Evolutionary conservation across 2,113 vertebrate genomes (phyloP).

Genomic region (Cisticola juncidis): DNA sequence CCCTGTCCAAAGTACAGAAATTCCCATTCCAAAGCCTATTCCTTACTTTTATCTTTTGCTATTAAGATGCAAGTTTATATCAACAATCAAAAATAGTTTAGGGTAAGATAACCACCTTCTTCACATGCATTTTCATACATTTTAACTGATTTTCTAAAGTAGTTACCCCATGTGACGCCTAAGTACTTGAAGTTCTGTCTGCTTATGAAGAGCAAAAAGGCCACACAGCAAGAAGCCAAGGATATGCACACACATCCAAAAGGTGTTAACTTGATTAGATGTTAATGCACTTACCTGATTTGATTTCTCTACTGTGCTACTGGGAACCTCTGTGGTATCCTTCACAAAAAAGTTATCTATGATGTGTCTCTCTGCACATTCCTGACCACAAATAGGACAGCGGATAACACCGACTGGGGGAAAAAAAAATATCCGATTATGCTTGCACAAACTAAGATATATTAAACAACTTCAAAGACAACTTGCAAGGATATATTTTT

Average conservation of each 20-base stretch:
- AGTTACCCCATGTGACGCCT: background rate
- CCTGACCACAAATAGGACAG: conserved; percentile 94
- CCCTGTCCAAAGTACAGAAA: background rate
- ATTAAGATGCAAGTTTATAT: background rate
- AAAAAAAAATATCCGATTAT: conserved; percentile 8
- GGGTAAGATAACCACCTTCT: background rate
- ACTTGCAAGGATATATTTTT: background rate
- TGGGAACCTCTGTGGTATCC: conserved; percentile 95
- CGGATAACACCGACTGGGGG: conserved; percentile 86
- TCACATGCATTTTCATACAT: background rate
- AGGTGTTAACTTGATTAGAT: background rate
- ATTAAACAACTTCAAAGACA: conserved; percentile 21
- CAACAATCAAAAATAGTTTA: background rate
- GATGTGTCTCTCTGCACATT: conserved; percentile 94
- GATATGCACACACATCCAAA: background rate
- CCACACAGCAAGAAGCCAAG: conserved; percentile 2
- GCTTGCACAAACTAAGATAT: background rate
- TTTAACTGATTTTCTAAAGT: background rate
- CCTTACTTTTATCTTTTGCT: background rate
- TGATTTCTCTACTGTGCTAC: conserved; percentile 97
- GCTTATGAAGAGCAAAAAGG: background rate
- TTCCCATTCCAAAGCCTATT: background rate
- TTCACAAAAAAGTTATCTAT: conserved; percentile 99
- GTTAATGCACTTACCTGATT: conserved; percentile 85
- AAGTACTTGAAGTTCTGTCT: background rate